phyloP scores from a whole-genome alignment of 2,888 invertebrate species.

The Himalopsyche kuldschensis region DNA sequence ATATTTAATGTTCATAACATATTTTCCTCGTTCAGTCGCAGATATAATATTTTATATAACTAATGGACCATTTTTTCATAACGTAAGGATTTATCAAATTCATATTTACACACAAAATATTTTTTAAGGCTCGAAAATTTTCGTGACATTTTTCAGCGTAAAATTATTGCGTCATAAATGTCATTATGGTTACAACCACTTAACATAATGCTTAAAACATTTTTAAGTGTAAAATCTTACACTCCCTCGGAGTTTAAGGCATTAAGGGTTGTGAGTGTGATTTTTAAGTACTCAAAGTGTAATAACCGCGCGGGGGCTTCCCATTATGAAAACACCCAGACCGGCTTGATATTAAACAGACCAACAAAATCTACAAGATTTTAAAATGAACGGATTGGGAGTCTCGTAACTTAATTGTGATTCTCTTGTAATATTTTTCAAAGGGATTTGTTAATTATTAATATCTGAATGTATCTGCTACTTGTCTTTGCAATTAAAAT shows the following conservation, averaged over 20 bases:
- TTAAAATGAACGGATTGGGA: conserved; percentile 32
- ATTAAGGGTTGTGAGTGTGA: neutral
- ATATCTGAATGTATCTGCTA: too few species aligned
- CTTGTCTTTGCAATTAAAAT: too few species aligned
- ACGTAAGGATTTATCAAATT: neutral
- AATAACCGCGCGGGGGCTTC: neutral
- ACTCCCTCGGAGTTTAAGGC: neutral
- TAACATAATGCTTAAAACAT: neutral
- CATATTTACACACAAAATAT: neutral
- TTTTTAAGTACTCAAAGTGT: neutral
- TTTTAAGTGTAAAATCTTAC: neutral
- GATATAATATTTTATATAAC: neutral
- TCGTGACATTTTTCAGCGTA: neutral
- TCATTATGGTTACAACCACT: neutral
- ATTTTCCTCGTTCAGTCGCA: too few species aligned
- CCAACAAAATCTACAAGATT: conserved; percentile 28
- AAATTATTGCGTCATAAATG: neutral
- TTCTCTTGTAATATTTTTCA: neutral
- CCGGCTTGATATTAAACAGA: conserved; percentile 29
- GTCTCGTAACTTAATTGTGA: conserved; percentile 1
- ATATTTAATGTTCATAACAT: too few species aligned
- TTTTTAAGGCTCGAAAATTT: neutral
- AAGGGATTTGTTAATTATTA: neutral
- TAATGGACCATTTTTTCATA: neutral
- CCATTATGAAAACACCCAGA: neutral